Percentiles rank a stretch among this genome's conserved stretches.
phyloP scores from a whole-genome alignment of 23 tunicate species.

The Trididemnum nubilum region DNA sequence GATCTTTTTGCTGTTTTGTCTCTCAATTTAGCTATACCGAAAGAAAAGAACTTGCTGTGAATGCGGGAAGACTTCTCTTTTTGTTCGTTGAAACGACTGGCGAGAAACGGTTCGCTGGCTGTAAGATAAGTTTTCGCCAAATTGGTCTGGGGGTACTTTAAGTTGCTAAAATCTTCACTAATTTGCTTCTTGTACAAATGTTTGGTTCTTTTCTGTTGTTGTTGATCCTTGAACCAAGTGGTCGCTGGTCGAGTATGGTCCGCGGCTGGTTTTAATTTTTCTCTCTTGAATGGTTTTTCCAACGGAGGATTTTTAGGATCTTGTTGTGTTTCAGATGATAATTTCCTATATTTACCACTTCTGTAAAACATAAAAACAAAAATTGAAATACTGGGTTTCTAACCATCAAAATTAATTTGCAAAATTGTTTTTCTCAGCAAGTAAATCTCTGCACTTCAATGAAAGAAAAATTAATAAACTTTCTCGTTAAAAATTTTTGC shows the following conservation, averaged over 20 bases:
- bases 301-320: neutral
- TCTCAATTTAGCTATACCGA: neutral
- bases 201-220: too few relatives aligned
- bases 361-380: constrained; percentile 5
- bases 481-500: too few relatives aligned
- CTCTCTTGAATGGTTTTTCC: neutral
- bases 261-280: neutral
- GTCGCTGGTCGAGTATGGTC: neutral
- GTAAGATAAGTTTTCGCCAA: neutral
- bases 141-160: neutral
- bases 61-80: neutral
- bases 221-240: neutral
- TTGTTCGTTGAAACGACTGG: neutral
- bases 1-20: neutral
- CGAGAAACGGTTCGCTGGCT: neutral
- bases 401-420: too few relatives aligned
- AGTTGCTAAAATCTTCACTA: neutral
- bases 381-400: too few relatives aligned
- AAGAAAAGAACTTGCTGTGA: neutral
- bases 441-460: too few relatives aligned
- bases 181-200: neutral
- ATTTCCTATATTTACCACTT: constrained; percentile 15
- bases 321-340: neutral
- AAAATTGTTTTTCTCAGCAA: too few relatives aligned
- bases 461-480: too few relatives aligned